Conservation (phyloP, 2,113 vertebrate genomes). For the Pagrus major region DNA sequence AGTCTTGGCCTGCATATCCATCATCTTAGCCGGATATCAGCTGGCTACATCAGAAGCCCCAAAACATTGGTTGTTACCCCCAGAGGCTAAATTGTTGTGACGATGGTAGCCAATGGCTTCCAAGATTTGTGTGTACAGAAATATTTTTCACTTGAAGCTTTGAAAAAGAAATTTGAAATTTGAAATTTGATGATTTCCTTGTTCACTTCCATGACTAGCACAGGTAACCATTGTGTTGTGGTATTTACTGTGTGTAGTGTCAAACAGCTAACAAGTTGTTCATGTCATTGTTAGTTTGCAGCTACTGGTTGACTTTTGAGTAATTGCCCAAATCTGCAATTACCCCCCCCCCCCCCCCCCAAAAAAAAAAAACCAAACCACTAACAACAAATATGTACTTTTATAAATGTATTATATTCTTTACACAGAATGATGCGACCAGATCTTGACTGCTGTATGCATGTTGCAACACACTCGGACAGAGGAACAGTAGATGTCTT, state of each 20-base stretch:
- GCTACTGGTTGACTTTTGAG: background rate
- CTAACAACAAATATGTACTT: background rate
- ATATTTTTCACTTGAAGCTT: background rate
- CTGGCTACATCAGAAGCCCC: no score
- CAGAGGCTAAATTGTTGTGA: no score
- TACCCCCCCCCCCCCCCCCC: no score
- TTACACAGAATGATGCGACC: background rate
- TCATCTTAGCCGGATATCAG: no score
- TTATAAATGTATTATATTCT: background rate
- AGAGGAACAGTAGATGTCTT: background rate
- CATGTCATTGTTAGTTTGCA: background rate
- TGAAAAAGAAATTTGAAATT: background rate
- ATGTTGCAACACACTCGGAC: slow-evolving; percentile 1
- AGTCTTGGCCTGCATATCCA: no score
- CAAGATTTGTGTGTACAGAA: no score
- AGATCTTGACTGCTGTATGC: background rate
- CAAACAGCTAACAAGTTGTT: background rate
- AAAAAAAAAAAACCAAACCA: background rate
- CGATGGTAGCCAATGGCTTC: no score
- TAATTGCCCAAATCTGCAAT: no score
- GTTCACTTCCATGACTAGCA: background rate
- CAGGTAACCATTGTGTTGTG: background rate
- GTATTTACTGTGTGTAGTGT: background rate
- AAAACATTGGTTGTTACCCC: no score
- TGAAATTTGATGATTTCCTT: no score